Conservation (phyloP, 2,888 invertebrate species). For the Agapostemon virescens region DNA sequence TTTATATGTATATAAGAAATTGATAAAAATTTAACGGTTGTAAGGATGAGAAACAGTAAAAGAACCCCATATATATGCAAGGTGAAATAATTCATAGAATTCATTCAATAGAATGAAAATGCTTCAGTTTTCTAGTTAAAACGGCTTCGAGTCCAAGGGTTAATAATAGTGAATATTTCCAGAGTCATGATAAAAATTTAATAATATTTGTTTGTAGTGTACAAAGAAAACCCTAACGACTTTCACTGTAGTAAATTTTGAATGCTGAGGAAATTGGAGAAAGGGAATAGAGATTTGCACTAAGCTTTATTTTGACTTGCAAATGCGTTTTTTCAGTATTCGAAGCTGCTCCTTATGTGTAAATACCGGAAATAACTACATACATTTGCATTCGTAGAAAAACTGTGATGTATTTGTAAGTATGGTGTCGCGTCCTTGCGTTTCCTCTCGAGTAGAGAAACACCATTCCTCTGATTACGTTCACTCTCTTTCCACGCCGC, state of each 20-base stretch:
- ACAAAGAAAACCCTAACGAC: neutral
- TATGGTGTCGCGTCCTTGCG: constrained; percentile 68
- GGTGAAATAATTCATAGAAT: too few relatives aligned
- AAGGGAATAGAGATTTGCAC: neutral
- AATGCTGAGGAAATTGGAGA: neutral
- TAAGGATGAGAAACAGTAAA: too few relatives aligned
- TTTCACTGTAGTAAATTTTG: neutral
- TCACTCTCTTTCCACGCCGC: constrained; percentile 58
- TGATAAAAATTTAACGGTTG: too few relatives aligned
- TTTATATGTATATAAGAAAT: too few relatives aligned
- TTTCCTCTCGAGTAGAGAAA: constrained; percentile 65
- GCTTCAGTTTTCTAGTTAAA: too few relatives aligned
- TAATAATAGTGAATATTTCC: neutral
- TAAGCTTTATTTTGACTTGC: neutral
- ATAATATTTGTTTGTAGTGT: neutral
- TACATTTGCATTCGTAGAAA: constrained; percentile 1
- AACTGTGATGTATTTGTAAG: constrained; percentile 11
- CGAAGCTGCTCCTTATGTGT: neutral
- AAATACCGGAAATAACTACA: constrained; percentile 18
- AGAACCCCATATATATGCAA: too few relatives aligned
- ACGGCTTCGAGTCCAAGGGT: too few relatives aligned
- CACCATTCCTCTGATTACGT: constrained; percentile 64
- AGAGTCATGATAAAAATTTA: neutral
- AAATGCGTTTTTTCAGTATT: neutral
- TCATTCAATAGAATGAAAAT: too few relatives aligned